Conservation (phyloP, 92 coral and sea anemone genomes). For the Siderastrea siderea region DNA sequence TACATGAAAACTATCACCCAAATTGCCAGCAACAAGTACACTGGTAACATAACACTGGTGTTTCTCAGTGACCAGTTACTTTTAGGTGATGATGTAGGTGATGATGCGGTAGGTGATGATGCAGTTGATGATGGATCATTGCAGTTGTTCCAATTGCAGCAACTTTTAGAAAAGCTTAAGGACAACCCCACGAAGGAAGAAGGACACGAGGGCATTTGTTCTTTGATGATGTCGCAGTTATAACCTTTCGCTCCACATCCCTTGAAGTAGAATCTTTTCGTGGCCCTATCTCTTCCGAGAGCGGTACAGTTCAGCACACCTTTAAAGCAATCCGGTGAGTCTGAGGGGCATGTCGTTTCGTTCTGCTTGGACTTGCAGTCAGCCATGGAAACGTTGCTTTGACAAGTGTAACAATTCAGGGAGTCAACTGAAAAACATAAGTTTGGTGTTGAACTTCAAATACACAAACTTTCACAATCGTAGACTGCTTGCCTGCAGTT, state of each 20-base stretch:
- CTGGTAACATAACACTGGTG: too few relatives aligned
- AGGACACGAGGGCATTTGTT: background rate
- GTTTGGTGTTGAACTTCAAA: too few relatives aligned
- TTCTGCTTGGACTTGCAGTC: conserved; percentile 2
- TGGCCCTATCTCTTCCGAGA: background rate
- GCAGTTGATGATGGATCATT: background rate
- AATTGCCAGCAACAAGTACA: too few relatives aligned
- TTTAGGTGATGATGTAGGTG: too few relatives aligned
- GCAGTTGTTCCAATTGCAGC: background rate
- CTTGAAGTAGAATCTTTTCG: background rate
- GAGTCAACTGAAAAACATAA: background rate
- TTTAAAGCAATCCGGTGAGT: background rate
- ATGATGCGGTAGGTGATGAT: too few relatives aligned
- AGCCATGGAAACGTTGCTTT: background rate
- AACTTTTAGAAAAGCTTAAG: background rate
- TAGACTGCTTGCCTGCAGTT: too few relatives aligned
- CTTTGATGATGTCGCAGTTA: background rate
- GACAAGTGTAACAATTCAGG: background rate
- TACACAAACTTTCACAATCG: too few relatives aligned
- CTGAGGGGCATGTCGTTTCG: background rate
- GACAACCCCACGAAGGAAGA: background rate
- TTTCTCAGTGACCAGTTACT: too few relatives aligned
- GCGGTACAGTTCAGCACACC: background rate
- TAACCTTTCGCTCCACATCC: background rate
- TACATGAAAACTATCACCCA: too few relatives aligned